Conservation (phyloP, 2,113 vertebrate genomes). For the Burhinus oedicnemus region DNA sequence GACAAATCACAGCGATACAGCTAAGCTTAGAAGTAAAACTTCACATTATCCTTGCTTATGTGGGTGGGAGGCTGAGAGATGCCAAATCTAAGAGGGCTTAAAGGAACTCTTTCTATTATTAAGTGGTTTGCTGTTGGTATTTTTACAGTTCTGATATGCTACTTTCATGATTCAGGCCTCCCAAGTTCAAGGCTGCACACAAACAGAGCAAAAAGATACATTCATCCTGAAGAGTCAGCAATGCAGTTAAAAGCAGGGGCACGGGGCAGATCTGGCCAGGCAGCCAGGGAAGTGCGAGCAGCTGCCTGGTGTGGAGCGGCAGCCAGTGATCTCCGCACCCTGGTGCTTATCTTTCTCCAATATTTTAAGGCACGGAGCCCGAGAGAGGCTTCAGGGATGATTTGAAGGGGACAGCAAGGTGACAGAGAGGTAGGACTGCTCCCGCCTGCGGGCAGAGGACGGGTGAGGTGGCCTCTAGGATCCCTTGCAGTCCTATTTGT, state of each 20-base stretch:
- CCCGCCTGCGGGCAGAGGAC: neutral
- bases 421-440: neutral
- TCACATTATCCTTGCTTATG: constrained; percentile 42
- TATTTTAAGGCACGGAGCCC: neutral
- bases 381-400: neutral
- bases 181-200: neutral
- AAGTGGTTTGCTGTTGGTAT: constrained; percentile 37
- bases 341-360: neutral
- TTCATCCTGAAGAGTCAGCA: neutral
- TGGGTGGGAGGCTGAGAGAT: constrained; percentile 47
- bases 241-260: neutral
- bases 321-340: neutral
- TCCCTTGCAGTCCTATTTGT: neutral
- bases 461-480: neutral
- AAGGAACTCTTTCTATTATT: constrained; percentile 47
- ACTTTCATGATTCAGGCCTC: neutral
- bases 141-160: constrained; percentile 22
- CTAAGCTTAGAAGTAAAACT: constrained; percentile 54
- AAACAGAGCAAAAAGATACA: neutral
- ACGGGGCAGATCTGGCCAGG: neutral
- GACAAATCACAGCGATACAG: constrained; percentile 7
- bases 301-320: fast-evolving
- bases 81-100: constrained; percentile 35
- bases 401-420: neutral
- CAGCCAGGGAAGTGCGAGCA: neutral